phyloP scores from a whole-genome alignment of 2,113 vertebrate species.

The Eidolon helvum region DNA sequence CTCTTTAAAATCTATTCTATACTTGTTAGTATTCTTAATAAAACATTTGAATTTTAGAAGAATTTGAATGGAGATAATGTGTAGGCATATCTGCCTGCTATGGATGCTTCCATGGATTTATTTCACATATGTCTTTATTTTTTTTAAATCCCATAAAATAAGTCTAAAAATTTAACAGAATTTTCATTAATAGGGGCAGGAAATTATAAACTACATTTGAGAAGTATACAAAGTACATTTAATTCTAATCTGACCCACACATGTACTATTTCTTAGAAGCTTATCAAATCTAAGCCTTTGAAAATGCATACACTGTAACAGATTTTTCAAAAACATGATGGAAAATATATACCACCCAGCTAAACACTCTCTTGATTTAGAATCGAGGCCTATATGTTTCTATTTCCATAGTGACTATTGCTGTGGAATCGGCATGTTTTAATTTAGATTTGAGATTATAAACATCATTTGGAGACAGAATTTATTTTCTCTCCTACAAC shows the following conservation, averaged over 20 bases:
- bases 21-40: conserved; percentile 70
- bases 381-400: conserved; percentile 81
- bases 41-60: conserved; percentile 55
- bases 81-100: background rate
- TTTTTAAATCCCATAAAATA: background rate
- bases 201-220: background rate
- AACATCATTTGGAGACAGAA: conserved; percentile 79
- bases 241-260: conserved; percentile 62
- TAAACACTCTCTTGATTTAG: conserved; percentile 80
- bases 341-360: conserved; percentile 79
- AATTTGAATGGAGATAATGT: conserved; percentile 34
- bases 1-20: conserved; percentile 56
- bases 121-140: conserved; percentile 35
- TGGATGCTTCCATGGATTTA: conserved; percentile 3
- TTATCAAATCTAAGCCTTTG: conserved; percentile 75
- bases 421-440: conserved; percentile 80
- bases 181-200: conserved; percentile 32
- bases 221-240: conserved; percentile 44
- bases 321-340: conserved; percentile 80
- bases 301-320: conserved; percentile 79
- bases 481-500: conserved; percentile 76
- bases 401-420: conserved; percentile 81
- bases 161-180: background rate
- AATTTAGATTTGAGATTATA: conserved; percentile 81
- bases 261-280: conserved; percentile 74